A percentile compares a stretch with the other conserved stretches of the same genome.
Conservation (phyloP, 2,113 vertebrate species). For the Dromiciops gliroides region DNA sequence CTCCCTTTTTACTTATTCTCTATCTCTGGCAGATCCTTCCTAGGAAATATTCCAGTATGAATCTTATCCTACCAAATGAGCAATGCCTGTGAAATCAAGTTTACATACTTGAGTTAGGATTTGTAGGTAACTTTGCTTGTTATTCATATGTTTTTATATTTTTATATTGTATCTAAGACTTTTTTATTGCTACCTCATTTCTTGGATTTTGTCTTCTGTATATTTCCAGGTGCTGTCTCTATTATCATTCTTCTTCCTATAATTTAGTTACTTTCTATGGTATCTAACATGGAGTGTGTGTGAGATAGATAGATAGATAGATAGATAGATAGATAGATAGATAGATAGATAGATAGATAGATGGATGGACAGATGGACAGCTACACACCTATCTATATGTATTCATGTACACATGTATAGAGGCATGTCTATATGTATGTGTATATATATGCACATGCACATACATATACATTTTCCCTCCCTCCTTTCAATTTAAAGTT, state of each 20-base stretch:
- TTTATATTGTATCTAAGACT: not conserved
- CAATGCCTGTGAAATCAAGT: not conserved
- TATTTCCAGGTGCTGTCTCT: not conserved
- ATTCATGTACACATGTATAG: not conserved
- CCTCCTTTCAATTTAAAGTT: not conserved
- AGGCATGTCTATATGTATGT: not conserved
- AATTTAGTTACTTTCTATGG: not conserved
- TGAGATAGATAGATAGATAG: too few relatives aligned
- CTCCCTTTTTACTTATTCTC: not conserved
- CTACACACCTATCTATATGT: too few relatives aligned
- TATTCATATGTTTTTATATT: not conserved
- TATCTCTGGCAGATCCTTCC: not conserved
- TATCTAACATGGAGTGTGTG: not conserved
- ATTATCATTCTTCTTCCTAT: not conserved
- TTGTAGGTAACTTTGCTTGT: not conserved
- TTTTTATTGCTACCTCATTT: not conserved
- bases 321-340: too few relatives aligned
- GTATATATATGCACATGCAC: rapidly evolving
- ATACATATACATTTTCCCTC: not conserved
- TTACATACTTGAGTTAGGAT: not conserved
- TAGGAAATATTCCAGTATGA: not conserved
- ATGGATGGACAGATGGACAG: too few relatives aligned
- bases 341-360: too few relatives aligned
- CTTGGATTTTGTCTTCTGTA: not conserved
- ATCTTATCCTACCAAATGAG: not conserved